These are phyloP conservation scores for Drosophila busckii DNA, from an alignment of 1,140 invertebrate species.

Conservation along the genomic window DNA sequence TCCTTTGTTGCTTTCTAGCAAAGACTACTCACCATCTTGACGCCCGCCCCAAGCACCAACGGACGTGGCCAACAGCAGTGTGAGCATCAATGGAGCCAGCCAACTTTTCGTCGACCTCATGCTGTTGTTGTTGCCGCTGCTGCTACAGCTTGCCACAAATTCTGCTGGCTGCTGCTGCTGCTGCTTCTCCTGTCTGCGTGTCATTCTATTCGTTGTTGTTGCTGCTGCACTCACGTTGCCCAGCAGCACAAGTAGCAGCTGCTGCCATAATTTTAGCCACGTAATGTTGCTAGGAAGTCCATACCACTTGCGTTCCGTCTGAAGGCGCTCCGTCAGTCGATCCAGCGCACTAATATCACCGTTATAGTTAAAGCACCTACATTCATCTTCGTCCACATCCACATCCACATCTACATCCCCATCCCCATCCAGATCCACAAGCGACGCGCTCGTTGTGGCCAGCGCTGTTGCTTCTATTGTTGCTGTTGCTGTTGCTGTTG, in stretches of 20 bases:
- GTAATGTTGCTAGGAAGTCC: conserved; percentile 69
- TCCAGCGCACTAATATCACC: conserved; percentile 71
- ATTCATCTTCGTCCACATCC: conserved; percentile 57
- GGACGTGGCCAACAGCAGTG: conserved; percentile 63
- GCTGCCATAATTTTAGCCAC: conserved; percentile 71
- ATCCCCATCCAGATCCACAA: conserved; percentile 43
- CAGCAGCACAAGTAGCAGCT: conserved; percentile 53
- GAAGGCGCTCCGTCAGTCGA: conserved; percentile 20
- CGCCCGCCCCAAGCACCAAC: conserved; percentile 66
- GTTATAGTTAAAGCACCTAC: conserved; percentile 78
- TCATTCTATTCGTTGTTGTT: conserved; percentile 31
- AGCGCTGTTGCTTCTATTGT: conserved; percentile 16
- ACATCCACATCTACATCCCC: conserved; percentile 25
- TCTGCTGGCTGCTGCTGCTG: conserved; percentile 12
- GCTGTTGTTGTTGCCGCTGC: conserved; percentile 25
- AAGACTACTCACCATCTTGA: conserved; percentile 70
- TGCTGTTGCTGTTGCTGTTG: conserved; percentile 31
- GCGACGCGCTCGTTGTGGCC: conserved; percentile 44
- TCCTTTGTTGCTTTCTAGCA: background rate
- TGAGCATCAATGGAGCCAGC: conserved; percentile 54
- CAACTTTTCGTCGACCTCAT: conserved; percentile 69
- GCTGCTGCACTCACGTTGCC: conserved; percentile 43
- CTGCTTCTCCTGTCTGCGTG: conserved; percentile 7
- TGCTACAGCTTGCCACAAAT: background rate
- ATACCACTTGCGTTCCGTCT: conserved; percentile 15